phyloP scores from a whole-genome alignment of 2,113 vertebrate species.

The Ivindomyrus marchei region DNA sequence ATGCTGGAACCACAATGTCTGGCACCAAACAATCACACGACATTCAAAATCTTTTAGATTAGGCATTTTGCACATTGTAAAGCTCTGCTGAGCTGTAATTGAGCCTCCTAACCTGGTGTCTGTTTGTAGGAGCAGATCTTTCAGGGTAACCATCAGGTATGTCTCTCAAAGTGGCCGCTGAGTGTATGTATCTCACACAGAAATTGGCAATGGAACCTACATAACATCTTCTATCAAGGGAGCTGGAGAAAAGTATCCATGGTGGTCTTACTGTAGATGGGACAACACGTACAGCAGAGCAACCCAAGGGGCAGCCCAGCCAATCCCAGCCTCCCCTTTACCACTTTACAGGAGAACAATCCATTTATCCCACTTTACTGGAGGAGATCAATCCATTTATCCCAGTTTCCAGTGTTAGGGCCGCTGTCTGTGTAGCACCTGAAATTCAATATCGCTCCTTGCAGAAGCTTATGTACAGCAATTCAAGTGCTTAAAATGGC shows the following conservation, averaged over 20 bases:
- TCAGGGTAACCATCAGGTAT: background rate
- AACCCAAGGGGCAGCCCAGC: background rate
- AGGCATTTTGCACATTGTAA: background rate
- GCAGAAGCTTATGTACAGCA: background rate
- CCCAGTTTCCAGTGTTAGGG: background rate
- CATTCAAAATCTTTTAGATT: background rate
- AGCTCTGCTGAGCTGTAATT: background rate
- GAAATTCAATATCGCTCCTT: background rate
- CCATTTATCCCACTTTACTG: background rate
- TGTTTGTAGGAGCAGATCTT: background rate
- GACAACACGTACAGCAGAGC: background rate
- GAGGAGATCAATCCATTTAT: constrained; percentile 1
- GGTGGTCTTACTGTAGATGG: background rate
- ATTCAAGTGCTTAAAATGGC: background rate
- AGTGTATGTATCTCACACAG: background rate
- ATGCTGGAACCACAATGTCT: background rate
- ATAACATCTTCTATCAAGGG: background rate
- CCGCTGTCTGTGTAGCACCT: background rate
- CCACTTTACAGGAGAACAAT: background rate
- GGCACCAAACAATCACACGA: background rate
- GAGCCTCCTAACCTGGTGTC: background rate
- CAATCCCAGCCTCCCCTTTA: background rate
- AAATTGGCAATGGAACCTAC: background rate
- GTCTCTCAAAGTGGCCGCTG: background rate
- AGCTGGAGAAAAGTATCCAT: background rate